A percentile compares a stretch with the other conserved stretches of the same genome.
These are phyloP conservation scores for Isaurus tuberculatus DNA, from an alignment of 92 coral and sea anemone species.

Conservation along the genomic window DNA sequence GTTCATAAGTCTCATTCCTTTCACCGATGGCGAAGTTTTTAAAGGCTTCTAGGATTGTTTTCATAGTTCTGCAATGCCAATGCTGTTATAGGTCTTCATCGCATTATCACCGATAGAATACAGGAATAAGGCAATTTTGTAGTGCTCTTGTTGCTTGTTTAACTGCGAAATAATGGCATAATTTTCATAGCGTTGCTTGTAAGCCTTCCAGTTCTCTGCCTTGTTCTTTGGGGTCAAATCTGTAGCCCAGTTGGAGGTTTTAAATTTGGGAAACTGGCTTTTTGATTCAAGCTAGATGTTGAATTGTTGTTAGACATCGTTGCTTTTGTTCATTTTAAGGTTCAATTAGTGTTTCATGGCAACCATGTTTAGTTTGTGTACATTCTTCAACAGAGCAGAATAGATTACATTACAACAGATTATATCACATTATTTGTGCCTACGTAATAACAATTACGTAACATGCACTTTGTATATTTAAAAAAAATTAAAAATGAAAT, in stretches of 20 bases:
- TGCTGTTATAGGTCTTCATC: conserved; percentile 46
- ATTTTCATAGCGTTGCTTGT: conserved; percentile 42
- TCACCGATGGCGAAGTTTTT: conserved; percentile 52
- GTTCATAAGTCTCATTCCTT: conserved; percentile 44
- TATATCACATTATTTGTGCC: not conserved
- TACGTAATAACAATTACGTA: not conserved
- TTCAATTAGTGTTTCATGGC: not conserved
- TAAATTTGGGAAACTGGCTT: not conserved
- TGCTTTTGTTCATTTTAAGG: not conserved
- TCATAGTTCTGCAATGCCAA: no score
- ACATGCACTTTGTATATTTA: no score
- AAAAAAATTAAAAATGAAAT: no score
- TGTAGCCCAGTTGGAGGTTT: conserved; percentile 12
- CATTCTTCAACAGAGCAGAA: not conserved
- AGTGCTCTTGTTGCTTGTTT: conserved; percentile 26
- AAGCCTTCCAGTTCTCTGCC: conserved; percentile 46
- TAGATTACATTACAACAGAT: not conserved
- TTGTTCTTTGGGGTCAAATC: conserved; percentile 25
- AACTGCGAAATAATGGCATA: conserved; percentile 33
- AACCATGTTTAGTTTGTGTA: conserved; percentile 8
- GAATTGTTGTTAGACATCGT: not conserved
- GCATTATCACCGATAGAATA: conserved; percentile 48
- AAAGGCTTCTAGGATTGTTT: conserved; percentile 40
- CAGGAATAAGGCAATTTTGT: conserved; percentile 50
- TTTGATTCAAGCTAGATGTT: not conserved